Conservation (phyloP, 2,113 vertebrate genomes). For the Ailurus styani region DNA sequence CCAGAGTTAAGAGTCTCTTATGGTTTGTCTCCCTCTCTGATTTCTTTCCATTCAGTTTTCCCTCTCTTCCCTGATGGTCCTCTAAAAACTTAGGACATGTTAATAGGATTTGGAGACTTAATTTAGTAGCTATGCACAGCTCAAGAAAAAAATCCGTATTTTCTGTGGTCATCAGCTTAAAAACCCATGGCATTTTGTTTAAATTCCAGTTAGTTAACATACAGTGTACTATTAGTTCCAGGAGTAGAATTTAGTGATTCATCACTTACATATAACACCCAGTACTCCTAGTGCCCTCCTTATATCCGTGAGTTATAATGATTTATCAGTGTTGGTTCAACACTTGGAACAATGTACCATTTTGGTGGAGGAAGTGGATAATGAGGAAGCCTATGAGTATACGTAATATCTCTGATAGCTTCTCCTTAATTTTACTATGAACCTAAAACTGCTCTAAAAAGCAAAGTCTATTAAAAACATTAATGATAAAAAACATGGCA, state of each 20-base stretch:
- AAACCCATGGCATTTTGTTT: background rate
- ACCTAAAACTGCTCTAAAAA: background rate
- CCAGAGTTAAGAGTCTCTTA: too few species aligned
- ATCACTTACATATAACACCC: background rate
- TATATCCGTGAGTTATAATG: background rate
- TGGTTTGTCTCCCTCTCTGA: too few species aligned
- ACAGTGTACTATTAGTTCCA: background rate
- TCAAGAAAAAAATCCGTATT: background rate
- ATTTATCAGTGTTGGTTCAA: background rate
- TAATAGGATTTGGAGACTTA: background rate
- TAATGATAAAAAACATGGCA: background rate
- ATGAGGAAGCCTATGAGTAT: background rate
- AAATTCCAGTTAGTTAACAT: background rate
- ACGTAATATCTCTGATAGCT: background rate
- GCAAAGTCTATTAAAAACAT: background rate
- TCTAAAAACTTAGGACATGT: background rate
- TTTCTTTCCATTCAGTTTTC: too few species aligned
- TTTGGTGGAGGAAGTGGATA: background rate
- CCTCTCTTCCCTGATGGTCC: too few species aligned
- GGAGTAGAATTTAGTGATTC: background rate
- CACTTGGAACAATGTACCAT: background rate
- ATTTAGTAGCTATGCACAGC: background rate
- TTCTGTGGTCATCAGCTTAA: constrained; percentile 22
- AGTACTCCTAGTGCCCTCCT: background rate
- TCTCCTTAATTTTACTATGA: background rate